Conservation (phyloP, 2,797 vertebrate species). For the Ficedula albicollis region DNA sequence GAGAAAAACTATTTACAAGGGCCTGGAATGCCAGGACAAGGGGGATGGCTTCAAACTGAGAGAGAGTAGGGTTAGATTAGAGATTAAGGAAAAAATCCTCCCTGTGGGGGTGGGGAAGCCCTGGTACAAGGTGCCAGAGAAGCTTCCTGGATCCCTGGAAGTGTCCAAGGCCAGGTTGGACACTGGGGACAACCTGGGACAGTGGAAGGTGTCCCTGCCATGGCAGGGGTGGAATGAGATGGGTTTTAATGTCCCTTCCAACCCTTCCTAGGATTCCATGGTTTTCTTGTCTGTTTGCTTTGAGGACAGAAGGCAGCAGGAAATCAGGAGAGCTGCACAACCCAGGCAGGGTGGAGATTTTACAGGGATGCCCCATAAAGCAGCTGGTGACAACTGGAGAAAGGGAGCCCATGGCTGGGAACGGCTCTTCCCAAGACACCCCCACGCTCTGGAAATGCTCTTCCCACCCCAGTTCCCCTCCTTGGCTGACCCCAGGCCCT, state of each 20-base stretch:
- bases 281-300: neutral
- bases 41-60: neutral
- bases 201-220: neutral
- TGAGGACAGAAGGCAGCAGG: neutral
- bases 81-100: neutral
- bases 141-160: neutral
- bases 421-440: neutral
- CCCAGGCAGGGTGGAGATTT: neutral
- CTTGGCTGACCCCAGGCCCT: neutral
- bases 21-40: neutral
- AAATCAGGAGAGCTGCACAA: neutral
- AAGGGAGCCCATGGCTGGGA: rapidly evolving
- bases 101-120: rapidly evolving
- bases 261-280: neutral
- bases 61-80: neutral
- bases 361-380: neutral
- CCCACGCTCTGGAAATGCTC: rapidly evolving
- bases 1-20: neutral
- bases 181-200: rapidly evolving
- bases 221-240: too few species aligned
- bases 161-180: neutral
- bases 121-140: neutral
- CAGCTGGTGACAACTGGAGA: neutral
- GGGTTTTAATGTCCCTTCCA: neutral
- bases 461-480: neutral